These are phyloP conservation scores for Cynopterus sphinx DNA, from an alignment of 2,797 vertebrate species.

Conservation along the genomic window DNA sequence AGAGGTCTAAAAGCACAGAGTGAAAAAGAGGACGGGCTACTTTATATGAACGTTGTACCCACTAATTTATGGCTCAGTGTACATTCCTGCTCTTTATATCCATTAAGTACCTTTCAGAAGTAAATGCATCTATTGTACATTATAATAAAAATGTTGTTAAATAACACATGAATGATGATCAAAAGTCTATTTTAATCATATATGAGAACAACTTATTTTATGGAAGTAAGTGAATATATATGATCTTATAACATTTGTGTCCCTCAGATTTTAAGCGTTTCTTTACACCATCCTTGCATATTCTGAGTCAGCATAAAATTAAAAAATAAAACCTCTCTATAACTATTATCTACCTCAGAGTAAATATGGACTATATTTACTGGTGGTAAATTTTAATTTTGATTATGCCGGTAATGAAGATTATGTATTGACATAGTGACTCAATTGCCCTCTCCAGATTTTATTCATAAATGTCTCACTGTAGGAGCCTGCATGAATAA, in stretches of 20 bases:
- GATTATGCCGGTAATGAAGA: background rate
- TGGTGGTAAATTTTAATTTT: constrained; percentile 23
- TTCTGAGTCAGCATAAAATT: background rate
- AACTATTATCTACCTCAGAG: background rate
- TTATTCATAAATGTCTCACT: constrained; percentile 29
- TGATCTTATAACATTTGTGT: background rate
- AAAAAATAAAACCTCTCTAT: background rate
- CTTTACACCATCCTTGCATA: background rate
- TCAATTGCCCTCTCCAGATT: background rate
- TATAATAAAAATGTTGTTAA: constrained; percentile 27
- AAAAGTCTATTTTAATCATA: constrained; percentile 12
- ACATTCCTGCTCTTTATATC: background rate
- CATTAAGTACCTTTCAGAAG: background rate
- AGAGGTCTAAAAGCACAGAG: background rate
- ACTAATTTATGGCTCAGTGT: background rate
- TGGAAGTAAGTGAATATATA: background rate
- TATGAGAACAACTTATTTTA: background rate
- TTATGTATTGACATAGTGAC: background rate
- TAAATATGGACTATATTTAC: background rate
- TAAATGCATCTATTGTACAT: background rate
- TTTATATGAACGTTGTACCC: background rate
- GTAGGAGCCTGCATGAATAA: constrained; percentile 22
- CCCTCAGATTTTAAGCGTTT: constrained; percentile 24
- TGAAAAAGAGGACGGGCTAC: constrained; percentile 14
- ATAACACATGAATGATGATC: background rate